These are phyloP conservation scores for Erpetoichthys calabaricus DNA, from an alignment of 2,797 vertebrate species.

Conservation along the genomic window DNA sequence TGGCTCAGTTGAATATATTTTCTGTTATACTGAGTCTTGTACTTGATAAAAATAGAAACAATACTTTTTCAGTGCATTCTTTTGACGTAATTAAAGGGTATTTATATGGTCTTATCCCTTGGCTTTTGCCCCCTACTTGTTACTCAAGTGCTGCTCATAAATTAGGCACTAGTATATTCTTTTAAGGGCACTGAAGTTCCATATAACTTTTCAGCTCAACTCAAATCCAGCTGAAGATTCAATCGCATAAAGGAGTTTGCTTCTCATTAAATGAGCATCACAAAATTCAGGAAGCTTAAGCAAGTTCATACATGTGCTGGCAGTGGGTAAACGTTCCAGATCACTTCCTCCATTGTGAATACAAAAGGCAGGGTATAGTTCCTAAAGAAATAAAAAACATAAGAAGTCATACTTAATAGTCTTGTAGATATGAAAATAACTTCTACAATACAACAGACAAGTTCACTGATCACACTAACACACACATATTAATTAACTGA, in stretches of 20 bases:
- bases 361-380: constrained; percentile 94
- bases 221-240: constrained; percentile 95
- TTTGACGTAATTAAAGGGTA: neutral
- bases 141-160: constrained; percentile 24
- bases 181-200: constrained; percentile 1
- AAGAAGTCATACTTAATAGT: rapidly evolving
- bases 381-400: constrained; percentile 44
- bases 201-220: constrained; percentile 66
- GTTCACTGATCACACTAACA: neutral
- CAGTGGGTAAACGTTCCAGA: constrained; percentile 84
- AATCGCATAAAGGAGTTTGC: constrained; percentile 91
- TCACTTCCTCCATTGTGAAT: constrained; percentile 93
- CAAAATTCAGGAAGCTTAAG: constrained; percentile 94
- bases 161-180: constrained; percentile 31
- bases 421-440: neutral
- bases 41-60: constrained; percentile 13
- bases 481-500: too few species aligned
- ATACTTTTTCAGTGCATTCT: neutral
- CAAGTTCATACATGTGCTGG: constrained; percentile 98
- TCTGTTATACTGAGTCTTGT: constrained; percentile 11
- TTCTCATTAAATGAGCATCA: constrained; percentile 79
- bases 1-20: constrained; percentile 1
- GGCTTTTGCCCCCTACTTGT: neutral
- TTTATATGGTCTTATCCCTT: neutral
- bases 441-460: neutral